Conservation (phyloP, 2,113 vertebrate species). For the Conger conger region DNA sequence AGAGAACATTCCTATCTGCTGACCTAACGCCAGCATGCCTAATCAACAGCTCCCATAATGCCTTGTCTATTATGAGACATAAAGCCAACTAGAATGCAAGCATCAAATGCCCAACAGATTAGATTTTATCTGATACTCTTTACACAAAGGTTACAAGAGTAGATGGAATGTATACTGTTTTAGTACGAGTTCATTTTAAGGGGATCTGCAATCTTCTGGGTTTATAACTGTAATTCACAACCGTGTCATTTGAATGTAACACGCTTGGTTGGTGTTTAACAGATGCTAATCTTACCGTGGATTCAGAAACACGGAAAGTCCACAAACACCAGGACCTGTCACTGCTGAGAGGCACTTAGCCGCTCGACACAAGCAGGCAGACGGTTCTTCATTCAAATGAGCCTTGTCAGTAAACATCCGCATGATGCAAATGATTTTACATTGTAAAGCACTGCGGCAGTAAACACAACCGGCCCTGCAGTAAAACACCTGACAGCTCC, state of each 20-base stretch:
- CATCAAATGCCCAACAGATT: constrained; percentile 9
- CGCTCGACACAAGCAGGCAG: background rate
- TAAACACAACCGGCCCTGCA: background rate
- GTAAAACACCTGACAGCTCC: background rate
- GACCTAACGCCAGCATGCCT: constrained; percentile 42
- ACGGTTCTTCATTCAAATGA: constrained; percentile 10
- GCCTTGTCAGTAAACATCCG: background rate
- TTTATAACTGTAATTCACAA: background rate
- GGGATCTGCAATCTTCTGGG: background rate
- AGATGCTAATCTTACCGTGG: background rate
- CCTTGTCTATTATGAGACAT: background rate
- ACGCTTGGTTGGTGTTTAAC: background rate
- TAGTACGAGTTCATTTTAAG: background rate
- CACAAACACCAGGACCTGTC: background rate
- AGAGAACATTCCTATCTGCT: constrained; percentile 59
- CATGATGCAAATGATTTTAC: constrained; percentile 3
- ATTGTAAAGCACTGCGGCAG: background rate
- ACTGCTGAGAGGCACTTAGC: background rate
- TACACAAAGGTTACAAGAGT: background rate
- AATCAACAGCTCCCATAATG: constrained; percentile 26
- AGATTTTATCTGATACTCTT: background rate
- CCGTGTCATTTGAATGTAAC: background rate
- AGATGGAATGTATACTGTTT: background rate
- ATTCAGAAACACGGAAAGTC: background rate
- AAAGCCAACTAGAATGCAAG: background rate